Percentiles rank a stretch among this genome's conserved stretches.
Conservation (phyloP, 2,888 invertebrate species). For the Xanthorhoe designata region DNA sequence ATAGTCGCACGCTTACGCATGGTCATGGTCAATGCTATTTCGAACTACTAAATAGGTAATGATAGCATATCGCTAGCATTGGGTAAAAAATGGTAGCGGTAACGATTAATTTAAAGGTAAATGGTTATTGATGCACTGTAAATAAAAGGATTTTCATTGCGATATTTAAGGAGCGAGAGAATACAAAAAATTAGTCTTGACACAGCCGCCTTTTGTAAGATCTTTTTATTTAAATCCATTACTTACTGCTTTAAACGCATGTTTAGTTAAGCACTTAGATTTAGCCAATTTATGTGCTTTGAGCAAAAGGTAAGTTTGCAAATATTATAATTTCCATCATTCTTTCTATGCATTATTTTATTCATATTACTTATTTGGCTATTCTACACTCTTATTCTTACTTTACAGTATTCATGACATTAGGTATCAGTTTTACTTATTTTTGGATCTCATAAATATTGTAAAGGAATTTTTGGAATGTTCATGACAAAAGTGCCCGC, state of each 20-base stretch:
- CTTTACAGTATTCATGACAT: constrained; percentile 32
- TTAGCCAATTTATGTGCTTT: constrained; percentile 29
- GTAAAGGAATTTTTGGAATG: neutral
- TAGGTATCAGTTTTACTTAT: neutral
- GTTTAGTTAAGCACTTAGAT: constrained; percentile 33
- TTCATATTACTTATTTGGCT: neutral
- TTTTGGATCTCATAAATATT: constrained; percentile 20
- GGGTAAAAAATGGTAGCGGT: neutral
- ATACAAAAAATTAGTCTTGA: neutral
- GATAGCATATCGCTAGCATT: neutral
- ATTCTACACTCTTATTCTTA: neutral
- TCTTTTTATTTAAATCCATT: constrained; percentile 38
- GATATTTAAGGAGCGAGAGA: neutral
- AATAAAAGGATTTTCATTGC: constrained; percentile 11
- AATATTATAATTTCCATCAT: neutral
- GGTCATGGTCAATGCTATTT: constrained; percentile 13
- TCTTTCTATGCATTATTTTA: constrained; percentile 5
- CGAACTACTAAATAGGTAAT: neutral
- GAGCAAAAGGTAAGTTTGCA: constrained; percentile 35
- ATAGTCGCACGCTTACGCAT: constrained; percentile 29
- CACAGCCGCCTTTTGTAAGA: neutral
- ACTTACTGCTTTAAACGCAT: constrained; percentile 39
- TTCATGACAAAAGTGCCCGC: constrained; percentile 16
- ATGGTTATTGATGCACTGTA: constrained; percentile 7
- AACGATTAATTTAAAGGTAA: neutral